Evolutionary conservation across 2,888 invertebrate species (phyloP), one percentile per base, ranked within the genome.

Genomic region (Biston stratarius): DNA sequence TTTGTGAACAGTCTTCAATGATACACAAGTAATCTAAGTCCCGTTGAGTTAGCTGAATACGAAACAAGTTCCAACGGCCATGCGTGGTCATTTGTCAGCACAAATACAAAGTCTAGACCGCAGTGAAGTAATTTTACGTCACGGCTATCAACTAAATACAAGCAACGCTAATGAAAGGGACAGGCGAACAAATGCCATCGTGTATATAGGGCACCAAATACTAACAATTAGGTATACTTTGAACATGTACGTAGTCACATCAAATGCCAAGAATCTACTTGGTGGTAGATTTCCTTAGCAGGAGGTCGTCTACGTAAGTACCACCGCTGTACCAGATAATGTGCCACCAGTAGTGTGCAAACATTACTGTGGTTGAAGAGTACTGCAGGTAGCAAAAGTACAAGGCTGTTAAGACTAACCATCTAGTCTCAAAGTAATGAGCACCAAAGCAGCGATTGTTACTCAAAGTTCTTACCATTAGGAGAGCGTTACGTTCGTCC

Each of bases 21-120:
- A 6, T 44, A 6, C 44, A 6, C 24, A 10, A 9, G 15, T 10
- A 33, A 48, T 5, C 38, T 9, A 38, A 38, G 38, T 38, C 6
- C 38, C 6, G 38, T 38, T 38, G 38, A 38, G 15, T 14, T 14
- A 48, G 48, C 24, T 48, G 47, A 48, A 24, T 10, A 10, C 24
- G 10, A 48, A 11, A 48, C 15, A 36, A 7, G 10, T 2, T 10
- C 33, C n/a, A 51, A 8, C 15, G 48, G 24, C 3, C 15, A 15
- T 12, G 15, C 56, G 34, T 60, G 42, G 15, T 51, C 36, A 51
- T 51, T 42, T 51, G 12, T 42, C 34, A 34, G 51, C 60, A 60
- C 60, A 51, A 57, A 57, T 51, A 60, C 36, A 38, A 34, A 51
- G 51, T 51, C 51, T 51, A 49, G 44, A 34, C 42, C 42, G 5